Evolutionary conservation across 2,888 invertebrate species (phyloP).

Genomic region (Chromoteleia sp.): DNA sequence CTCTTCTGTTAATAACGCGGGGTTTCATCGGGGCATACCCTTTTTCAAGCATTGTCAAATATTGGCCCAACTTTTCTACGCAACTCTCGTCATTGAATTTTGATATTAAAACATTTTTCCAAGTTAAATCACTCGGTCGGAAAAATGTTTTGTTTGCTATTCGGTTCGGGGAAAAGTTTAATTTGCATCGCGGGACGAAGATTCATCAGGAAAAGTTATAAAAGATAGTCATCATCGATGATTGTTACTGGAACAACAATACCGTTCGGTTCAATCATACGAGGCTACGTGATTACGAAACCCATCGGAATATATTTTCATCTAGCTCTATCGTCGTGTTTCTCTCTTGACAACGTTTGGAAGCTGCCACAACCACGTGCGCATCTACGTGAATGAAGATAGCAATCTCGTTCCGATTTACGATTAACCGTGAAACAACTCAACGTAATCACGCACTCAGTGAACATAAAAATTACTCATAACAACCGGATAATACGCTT

Average conservation of each 20-base stretch:
- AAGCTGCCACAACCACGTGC: constrained; percentile 54
- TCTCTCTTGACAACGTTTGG: constrained; percentile 30
- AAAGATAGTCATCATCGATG: constrained; percentile 18
- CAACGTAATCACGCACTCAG: constrained; percentile 31
- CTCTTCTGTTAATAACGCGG: constrained; percentile 33
- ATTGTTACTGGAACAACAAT: constrained; percentile 68
- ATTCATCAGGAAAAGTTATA: constrained; percentile 27
- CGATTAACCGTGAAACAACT: constrained; percentile 47
- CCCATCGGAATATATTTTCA: constrained; percentile 70
- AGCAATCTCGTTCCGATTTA: constrained; percentile 49
- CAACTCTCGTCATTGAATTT: constrained; percentile 4
- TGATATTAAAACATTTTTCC: constrained; percentile 9
- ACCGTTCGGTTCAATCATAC: constrained; percentile 71
- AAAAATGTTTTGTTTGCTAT: background rate
- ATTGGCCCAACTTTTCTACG: constrained; percentile 3
- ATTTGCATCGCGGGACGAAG: constrained; percentile 1
- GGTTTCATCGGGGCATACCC: constrained; percentile 8
- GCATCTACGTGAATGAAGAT: constrained; percentile 47
- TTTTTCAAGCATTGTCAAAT: constrained; percentile 29
- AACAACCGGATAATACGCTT: background rate
- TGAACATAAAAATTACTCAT: constrained; percentile 12
- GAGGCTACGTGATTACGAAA: constrained; percentile 64
- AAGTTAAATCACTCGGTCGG: constrained; percentile 5
- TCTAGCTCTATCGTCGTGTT: constrained; percentile 23
- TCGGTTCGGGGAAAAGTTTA: background rate